Evolutionary conservation across 2,888 invertebrate species (phyloP), one percentile per base, ranked within the genome.

Genomic region (Diaperis boleti): DNA sequence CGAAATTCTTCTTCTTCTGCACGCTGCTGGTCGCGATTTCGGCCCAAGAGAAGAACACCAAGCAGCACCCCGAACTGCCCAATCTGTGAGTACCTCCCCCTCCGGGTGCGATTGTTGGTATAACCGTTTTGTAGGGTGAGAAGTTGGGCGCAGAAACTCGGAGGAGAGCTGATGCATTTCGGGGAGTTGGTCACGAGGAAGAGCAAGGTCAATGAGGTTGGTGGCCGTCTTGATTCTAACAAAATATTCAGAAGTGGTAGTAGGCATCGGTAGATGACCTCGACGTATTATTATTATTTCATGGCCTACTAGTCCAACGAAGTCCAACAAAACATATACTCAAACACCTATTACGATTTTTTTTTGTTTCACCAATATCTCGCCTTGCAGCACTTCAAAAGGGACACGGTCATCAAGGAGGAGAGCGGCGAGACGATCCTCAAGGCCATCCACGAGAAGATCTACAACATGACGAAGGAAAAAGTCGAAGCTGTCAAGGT

Each of bases 401-500:
- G 89, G 26, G 78, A 79, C 55, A 92, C 91, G 77, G 87, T 89
- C 70, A 84, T 89, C 33, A 86, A 92, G 76, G 91, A 92, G 79
- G 91, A 92, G 11, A 52, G 39, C 79, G 93, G 95, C 3, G 86
- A 87, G 71, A 87, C 88, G 74, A 83, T 96, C 76, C 90, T 94
- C 20, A 89, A 89, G 73, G 92, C 92, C 67, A 94, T 95, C 84
- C 89, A 92, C 6, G 89, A 90, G 69, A 92, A 94, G 73, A 91
- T 96, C 62, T 90, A 91, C 75, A 89, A 88, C 54, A 94, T 95
- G 92, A 92, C 95, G 89, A 91, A 92, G 68, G 87, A 91, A 35
- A 95, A 95, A 84, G 91, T 94, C 65, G 91, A 92, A 70, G 94
- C 95, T 6, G 92, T 96, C 20, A 88, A 89, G 83, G 91, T 91